Conservation (phyloP, 2,888 invertebrate genomes). For the Drosophila anomalata region DNA sequence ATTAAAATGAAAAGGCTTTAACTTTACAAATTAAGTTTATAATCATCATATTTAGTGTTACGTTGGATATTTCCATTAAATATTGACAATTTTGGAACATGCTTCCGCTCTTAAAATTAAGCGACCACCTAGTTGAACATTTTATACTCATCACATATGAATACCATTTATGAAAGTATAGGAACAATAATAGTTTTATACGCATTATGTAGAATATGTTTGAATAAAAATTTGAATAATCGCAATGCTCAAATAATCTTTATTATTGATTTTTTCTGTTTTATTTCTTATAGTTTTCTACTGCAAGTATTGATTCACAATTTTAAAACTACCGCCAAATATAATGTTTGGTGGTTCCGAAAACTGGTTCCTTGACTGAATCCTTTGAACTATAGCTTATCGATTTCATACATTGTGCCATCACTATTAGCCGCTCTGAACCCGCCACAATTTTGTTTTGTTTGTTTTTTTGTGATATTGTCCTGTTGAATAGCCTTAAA, state of each 20-base stretch:
- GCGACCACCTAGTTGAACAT: slow-evolving; percentile 47
- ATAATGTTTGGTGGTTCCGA: not conserved
- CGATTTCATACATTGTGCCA: not conserved
- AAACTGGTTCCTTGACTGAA: not conserved
- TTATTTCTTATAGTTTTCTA: too few species aligned
- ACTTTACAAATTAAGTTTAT: slow-evolving; percentile 61
- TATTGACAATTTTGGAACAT: slow-evolving; percentile 36
- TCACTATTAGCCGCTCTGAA: not conserved
- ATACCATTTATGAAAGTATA: slow-evolving; percentile 42
- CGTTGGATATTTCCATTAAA: slow-evolving; percentile 38
- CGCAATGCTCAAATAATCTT: not conserved
- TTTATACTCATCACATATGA: slow-evolving; percentile 41
- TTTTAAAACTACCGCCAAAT: too few species aligned
- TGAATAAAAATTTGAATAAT: slow-evolving; percentile 40
- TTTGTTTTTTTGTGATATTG: slow-evolving; percentile 8
- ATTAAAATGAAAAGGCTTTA: slow-evolving; percentile 62
- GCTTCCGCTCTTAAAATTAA: slow-evolving; percentile 40
- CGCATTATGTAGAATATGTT: slow-evolving; percentile 31
- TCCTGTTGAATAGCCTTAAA: not conserved
- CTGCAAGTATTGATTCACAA: too few species aligned
- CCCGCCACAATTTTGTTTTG: slow-evolving; percentile 20
- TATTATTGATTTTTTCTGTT: not conserved
- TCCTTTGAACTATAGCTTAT: not conserved
- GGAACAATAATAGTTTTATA: slow-evolving; percentile 36
- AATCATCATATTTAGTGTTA: slow-evolving; percentile 48